phyloP scores from a whole-genome alignment of 2,113 vertebrate species.

The Sterrhoptilus dennistouni region DNA sequence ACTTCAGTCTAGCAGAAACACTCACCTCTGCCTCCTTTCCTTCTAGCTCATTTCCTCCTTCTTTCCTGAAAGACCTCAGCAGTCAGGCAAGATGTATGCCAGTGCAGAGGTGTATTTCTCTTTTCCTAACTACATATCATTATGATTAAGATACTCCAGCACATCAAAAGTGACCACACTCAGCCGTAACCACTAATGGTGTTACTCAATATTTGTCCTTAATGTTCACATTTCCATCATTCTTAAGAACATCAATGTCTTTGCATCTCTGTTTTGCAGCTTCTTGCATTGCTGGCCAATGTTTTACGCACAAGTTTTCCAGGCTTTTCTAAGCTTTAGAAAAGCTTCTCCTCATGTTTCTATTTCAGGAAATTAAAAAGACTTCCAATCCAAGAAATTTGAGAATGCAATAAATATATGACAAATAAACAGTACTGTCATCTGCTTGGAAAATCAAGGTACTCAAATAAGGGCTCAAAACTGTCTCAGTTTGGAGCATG shows the following conservation, averaged over 20 bases:
- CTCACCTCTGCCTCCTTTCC: neutral
- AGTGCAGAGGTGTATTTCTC: neutral
- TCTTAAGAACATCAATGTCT: constrained; percentile 78
- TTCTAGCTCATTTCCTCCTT: neutral
- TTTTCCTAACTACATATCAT: constrained; percentile 64
- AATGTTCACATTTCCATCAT: constrained; percentile 75
- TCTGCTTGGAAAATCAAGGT: neutral
- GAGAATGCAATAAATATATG: neutral
- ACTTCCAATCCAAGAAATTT: neutral
- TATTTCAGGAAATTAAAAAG: neutral
- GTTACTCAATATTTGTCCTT: constrained; percentile 81
- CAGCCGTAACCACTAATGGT: constrained; percentile 80
- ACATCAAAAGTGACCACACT: constrained; percentile 79
- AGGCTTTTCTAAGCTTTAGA: neutral
- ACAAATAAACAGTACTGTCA: neutral
- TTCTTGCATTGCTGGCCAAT: constrained; percentile 85
- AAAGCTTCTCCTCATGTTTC: neutral
- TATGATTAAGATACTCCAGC: constrained; percentile 83
- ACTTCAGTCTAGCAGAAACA: neutral
- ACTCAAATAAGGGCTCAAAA: neutral
- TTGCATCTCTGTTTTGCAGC: constrained; percentile 83
- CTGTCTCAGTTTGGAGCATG: neutral
- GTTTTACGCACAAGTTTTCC: constrained; percentile 62
- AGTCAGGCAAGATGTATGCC: neutral
- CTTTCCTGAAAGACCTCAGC: neutral